Base-by-base conservation (phyloP, 2,888 invertebrate genomes). In the Achlya flavicornis region DNA sequence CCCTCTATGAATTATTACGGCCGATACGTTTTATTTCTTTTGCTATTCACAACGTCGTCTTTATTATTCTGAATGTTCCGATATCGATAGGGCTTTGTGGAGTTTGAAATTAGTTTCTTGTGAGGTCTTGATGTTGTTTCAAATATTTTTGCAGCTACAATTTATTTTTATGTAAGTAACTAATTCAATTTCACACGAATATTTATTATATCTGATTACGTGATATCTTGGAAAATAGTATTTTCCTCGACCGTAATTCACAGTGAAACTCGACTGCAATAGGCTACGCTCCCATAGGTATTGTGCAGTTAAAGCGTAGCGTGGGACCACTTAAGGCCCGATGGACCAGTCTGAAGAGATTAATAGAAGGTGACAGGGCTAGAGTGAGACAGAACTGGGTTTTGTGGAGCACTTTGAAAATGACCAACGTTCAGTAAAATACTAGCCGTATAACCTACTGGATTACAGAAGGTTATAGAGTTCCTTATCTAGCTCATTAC, bases 1-100 rank as follows among this genome's bases (percentile, higher is more conserved):
- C 58, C 60, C 33, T 41, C 12, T 41, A 60, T 41, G 60, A 41
- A 60, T 60, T 60, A 53, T 53, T 16, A 19, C 53, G 14, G 60
- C 41, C 41, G 43, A 11, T 60, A 11, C 7, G 8, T 41, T 38
- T 59, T 59, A 10, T 32, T 38, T 33, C 41, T 59, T 59, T 59
- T 48, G 14, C n/a, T 5, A 48, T 53, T 16, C 10, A 53, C 53
- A 53, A 3, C 19, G 10, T n/a, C 19, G 2, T 3, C 53, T 3
- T 53, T 53, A 4, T 53, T 10, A 53, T 53, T 53, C 16, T 48
- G n/a, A 48, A 48, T n/a, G 48, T 48, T n/a, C 53, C 10, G 10
- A 46, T 46, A 46, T 43, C 14, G 14, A 43, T 43, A 16, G 48
- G 48, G 16, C 16, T 48, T 16, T 3, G 10, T 6, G 53, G 3